Base-by-base conservation (phyloP, 2,888 invertebrate genomes). In the Trissonchulus latispiculum region DNA sequence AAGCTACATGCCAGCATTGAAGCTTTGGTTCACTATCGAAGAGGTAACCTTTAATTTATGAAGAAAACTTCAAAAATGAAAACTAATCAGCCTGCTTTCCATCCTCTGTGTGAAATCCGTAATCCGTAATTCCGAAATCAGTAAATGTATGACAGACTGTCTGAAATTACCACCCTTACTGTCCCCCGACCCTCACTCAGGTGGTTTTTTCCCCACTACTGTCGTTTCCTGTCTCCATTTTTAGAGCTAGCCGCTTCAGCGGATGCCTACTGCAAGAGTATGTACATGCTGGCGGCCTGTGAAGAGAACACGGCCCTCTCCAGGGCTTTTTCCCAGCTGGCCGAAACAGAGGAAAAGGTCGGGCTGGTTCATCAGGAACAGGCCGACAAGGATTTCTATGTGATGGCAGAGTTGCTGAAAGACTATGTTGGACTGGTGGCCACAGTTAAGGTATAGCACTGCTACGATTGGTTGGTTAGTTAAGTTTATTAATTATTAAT, bases 261-360 rank as follows among this genome's bases (percentile, higher is more conserved):
- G 1, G 91, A 91, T 76, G 88, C 90, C 29, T 91, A 94, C 75
- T 91, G 92, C n/a, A 90, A 90, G 85, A 90, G 90, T 74, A 89
- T 90, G 48, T 93, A 93, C 0, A 90, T 95, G 87, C 86, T 97
- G 74, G 92, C 95, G 75, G 91, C 91, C 77, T 91, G 92, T 77
- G 96, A 96, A 84, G 93, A 95, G 80, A 93, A 95, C 81, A 92
- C 91, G 76, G 91, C 91, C 15, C 87, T 96, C 48, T 93, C 95
- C 0, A 87, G 93, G 79, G 94, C 93, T 0, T 86, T 96, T 28
- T 91, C 92, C 1, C 92, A 93, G 83, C 86, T 96, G 67, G 92
- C 95, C 0, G 95, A 95, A 83, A 89, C 91, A 0, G 90, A 92
- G 81, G 91, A 91, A 84, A 90, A 90, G 68, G 76, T 94, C 35